Conservation (phyloP, 2,797 vertebrate genomes). For the Morus bassanus region DNA sequence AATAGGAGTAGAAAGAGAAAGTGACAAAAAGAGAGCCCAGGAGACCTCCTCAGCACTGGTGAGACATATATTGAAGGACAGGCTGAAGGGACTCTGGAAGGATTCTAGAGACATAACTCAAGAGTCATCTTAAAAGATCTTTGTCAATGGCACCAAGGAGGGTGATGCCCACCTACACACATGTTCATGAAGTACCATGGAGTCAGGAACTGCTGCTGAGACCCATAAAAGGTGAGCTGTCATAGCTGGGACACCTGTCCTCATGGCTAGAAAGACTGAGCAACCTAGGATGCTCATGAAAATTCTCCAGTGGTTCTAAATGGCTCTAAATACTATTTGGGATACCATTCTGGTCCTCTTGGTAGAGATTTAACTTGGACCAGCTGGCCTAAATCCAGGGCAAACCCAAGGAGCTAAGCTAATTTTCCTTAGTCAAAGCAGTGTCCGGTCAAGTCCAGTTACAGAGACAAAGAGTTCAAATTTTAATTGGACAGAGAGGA, state of each 20-base stretch:
- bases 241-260: neutral
- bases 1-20: neutral
- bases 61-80: neutral
- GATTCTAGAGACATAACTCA: neutral
- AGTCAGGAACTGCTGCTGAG: neutral
- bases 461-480: neutral
- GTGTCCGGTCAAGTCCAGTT: neutral
- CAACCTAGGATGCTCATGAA: neutral
- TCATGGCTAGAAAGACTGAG: neutral
- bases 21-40: neutral
- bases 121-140: neutral
- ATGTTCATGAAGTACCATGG: neutral
- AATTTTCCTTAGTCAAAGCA: neutral
- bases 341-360: neutral
- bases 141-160: neutral
- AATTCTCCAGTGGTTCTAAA: neutral
- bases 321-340: neutral
- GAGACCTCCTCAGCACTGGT: neutral
- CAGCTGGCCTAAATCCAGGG: neutral
- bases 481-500: neutral
- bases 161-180: neutral
- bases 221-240: neutral
- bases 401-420: neutral
- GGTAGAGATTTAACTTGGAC: neutral
- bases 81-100: neutral